Evolutionary conservation across 35 echinoderm and acorn worm species (phyloP), one percentile per base, ranked within the genome.

Genomic region (Holothuria glaberrima): DNA sequence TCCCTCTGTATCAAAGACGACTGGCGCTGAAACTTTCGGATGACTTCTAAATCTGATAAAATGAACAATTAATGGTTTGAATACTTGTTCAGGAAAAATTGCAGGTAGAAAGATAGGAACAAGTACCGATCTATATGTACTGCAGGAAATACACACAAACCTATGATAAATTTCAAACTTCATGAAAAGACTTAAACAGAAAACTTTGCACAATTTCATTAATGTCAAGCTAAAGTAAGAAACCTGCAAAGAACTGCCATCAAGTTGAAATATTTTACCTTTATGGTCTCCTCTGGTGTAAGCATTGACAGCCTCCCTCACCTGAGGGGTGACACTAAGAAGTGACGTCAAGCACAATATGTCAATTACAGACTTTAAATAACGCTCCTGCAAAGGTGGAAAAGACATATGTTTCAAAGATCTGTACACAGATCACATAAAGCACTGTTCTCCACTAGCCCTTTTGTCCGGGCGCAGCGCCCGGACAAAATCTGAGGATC

Each of bases 231-330:
- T 54, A 14, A 0, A 14, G 50, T 9, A 54, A 9, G 50, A 17
- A 17, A 0, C 0, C 5, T 54, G 50, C 0, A 54, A 0, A 54
- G 13, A 54, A 0, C 12, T 17, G 0, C 50, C 50, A 54, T 54
- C 50, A 54, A 54, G 50, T 54, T 54, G 5, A 54, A 54, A 54
- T 54, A 54, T 54, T 54, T 54, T 89, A 92, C 95, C 92, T 97
- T 94, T 97, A 30, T 89, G 80, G 17, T 97, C 95, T 28, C 95
- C 92, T 77, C 95, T 97, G 19, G 92, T 97, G 92, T 94, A 97
- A 21, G 95, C 95, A 59, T 93, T 92, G 5, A 94, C 92, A 32
- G 90, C 92, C 58, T 97, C 95, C 70, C 86, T 97, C 7, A 97
- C 78, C 62, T 83, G 60, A 25, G 95, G 95, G 24, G 89, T 97